phyloP scores from a whole-genome alignment of 92 coral and sea anemone species.

The Zoanthus sansibaricus region DNA sequence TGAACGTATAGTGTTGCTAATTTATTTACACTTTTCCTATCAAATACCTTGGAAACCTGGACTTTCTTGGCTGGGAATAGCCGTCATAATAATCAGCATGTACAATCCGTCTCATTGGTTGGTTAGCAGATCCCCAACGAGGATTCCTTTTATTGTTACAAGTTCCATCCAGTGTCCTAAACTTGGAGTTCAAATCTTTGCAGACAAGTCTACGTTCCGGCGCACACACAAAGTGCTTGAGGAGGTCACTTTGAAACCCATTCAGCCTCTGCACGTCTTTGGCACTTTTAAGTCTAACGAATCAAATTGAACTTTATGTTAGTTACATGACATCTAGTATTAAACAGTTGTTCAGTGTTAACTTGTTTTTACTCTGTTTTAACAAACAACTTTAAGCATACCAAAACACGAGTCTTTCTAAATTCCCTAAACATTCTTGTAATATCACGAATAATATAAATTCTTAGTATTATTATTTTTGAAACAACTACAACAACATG shows the following conservation, averaged over 20 bases:
- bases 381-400: too few relatives aligned
- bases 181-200: constrained; percentile 21
- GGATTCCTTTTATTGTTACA: constrained; percentile 73
- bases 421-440: too few relatives aligned
- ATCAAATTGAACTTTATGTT: not conserved
- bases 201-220: not conserved
- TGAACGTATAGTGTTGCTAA: not conserved
- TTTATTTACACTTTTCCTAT: not conserved
- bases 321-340: not conserved
- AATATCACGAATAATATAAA: too few relatives aligned
- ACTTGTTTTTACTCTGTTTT: too few relatives aligned
- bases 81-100: constrained; percentile 66
- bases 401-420: too few relatives aligned
- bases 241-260: constrained; percentile 19
- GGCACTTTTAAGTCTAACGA: constrained; percentile 12
- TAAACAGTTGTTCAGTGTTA: too few relatives aligned
- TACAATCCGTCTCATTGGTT: constrained; percentile 51
- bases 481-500: too few relatives aligned
- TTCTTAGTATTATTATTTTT: too few relatives aligned
- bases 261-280: constrained; percentile 8
- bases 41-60: constrained; percentile 13
- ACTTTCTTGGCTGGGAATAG: constrained; percentile 52
- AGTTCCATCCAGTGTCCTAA: constrained; percentile 69
- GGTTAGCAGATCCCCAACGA: constrained; percentile 61
- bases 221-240: constrained; percentile 20